Conservation (phyloP, 2,888 invertebrate genomes). For the Griposia aprilina region DNA sequence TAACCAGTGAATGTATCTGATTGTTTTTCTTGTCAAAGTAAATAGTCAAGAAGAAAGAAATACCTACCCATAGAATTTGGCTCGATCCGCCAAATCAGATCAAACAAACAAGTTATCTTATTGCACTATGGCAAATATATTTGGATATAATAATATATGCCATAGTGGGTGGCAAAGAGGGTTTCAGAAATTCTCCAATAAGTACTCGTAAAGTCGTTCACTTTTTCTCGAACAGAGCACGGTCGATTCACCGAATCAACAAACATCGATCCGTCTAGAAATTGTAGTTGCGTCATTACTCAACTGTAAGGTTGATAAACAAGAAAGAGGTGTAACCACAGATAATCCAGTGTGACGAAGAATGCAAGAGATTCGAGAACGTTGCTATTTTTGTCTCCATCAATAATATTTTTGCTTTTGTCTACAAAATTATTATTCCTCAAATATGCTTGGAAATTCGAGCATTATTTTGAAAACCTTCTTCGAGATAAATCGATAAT, state of each 20-base stretch:
- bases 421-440: background rate
- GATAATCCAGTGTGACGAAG: background rate
- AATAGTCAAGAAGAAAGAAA: background rate
- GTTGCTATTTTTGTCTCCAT: background rate
- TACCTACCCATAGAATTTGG: background rate
- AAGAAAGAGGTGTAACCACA: background rate
- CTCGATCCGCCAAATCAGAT: background rate
- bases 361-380: background rate
- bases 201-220: background rate
- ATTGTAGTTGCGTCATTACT: conserved; percentile 29
- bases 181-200: background rate
- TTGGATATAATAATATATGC: no score
- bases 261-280: conserved; percentile 42
- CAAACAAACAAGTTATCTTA: no score
- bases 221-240: conserved; percentile 12
- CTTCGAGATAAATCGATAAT: no score
- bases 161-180: no score
- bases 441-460: no score
- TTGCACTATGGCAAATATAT: background rate
- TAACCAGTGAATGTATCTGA: background rate
- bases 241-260: background rate
- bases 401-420: background rate
- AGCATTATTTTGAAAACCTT: no score
- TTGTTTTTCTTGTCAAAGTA: background rate
- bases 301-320: conserved; percentile 2